phyloP scores from a whole-genome alignment of 1,140 invertebrate species.

The Prorops nasuta region DNA sequence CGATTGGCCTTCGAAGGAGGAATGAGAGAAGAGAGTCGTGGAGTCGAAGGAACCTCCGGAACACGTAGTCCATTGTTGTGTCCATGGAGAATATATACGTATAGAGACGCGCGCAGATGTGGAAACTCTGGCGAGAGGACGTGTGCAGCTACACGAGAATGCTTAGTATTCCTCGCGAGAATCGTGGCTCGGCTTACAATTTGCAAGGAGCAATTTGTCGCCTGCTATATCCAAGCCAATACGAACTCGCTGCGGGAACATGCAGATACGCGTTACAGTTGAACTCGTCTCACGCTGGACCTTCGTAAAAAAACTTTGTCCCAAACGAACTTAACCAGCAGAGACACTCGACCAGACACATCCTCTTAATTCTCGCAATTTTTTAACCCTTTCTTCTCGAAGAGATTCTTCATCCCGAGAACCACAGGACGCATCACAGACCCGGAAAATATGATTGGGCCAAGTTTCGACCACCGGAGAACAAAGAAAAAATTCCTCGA shows the following conservation, averaged over 20 bases:
- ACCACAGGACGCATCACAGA: too few species aligned
- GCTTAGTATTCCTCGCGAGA: constrained; percentile 48
- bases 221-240: constrained; percentile 7
- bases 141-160: constrained; percentile 29
- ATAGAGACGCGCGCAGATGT: constrained; percentile 1
- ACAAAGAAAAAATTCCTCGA: too few species aligned
- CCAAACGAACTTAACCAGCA: too few species aligned
- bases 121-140: constrained; percentile 4
- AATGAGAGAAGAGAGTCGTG: not conserved
- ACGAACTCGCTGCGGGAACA: constrained; percentile 10
- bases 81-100: not conserved
- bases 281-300: too few species aligned
- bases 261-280: not conserved
- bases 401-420: too few species aligned
- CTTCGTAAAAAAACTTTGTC: too few species aligned
- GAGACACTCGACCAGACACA: too few species aligned
- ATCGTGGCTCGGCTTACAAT: constrained; percentile 41
- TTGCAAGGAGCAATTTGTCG: constrained; percentile 46
- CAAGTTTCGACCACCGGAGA: too few species aligned
- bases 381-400: too few species aligned
- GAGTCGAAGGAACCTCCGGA: not conserved
- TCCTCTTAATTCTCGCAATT: too few species aligned
- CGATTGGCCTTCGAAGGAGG: not conserved
- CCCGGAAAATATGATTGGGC: too few species aligned
- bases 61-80: constrained; percentile 13